phyloP scores from a whole-genome alignment of 2,888 invertebrate species.

The Coleophora deauratella region DNA sequence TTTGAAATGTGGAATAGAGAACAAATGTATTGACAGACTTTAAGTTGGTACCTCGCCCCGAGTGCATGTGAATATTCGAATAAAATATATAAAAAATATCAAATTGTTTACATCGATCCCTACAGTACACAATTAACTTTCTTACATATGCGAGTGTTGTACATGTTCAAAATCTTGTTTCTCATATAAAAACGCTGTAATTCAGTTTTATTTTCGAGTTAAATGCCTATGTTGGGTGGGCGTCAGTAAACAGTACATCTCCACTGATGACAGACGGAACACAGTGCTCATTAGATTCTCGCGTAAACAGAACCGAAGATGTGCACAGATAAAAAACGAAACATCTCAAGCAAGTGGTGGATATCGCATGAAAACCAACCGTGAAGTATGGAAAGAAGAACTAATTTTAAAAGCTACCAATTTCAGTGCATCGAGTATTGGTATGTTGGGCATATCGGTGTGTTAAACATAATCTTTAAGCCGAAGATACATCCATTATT shows the following conservation, averaged over 20 bases:
- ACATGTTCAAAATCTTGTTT: too few species aligned
- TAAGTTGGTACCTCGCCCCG: too few species aligned
- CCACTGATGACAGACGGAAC: slow-evolving; percentile 52
- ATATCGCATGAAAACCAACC: slow-evolving; percentile 25
- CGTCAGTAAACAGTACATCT: slow-evolving; percentile 50
- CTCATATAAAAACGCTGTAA: slow-evolving; percentile 16
- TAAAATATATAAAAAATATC: too few species aligned
- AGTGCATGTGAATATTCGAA: too few species aligned
- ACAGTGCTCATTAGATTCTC: slow-evolving; percentile 61
- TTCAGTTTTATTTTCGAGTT: slow-evolving; percentile 30
- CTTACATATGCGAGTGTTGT: too few species aligned
- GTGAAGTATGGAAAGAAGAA: slow-evolving; percentile 19
- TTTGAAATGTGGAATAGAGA: too few species aligned
- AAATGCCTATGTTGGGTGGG: slow-evolving; percentile 30
- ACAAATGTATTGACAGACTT: too few species aligned
- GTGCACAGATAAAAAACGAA: slow-evolving; percentile 33
- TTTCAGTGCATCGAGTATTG: too few species aligned
- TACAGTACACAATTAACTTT: too few species aligned
- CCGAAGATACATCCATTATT: slow-evolving; percentile 64
- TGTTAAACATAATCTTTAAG: slow-evolving; percentile 61
- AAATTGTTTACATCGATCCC: too few species aligned
- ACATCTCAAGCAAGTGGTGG: slow-evolving; percentile 44
- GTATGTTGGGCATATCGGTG: slow-evolving; percentile 24
- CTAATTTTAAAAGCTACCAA: slow-evolving; percentile 8
- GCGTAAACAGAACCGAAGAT: slow-evolving; percentile 47